Conservation (phyloP, 2,797 vertebrate genomes). For the Oceanodroma leucorhoa region DNA sequence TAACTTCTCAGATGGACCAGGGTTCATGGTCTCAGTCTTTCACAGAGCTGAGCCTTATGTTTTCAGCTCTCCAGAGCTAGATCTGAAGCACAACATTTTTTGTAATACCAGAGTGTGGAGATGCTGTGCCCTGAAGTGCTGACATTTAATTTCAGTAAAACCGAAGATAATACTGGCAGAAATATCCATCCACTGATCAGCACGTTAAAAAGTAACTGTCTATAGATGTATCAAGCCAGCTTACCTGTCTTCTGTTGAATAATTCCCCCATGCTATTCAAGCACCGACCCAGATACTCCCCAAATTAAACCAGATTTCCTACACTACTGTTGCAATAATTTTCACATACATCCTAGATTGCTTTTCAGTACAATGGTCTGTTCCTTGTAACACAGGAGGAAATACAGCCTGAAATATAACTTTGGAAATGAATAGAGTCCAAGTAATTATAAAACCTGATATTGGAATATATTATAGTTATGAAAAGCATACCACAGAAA, state of each 20-base stretch:
- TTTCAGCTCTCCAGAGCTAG: not conserved
- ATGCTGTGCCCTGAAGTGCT: not conserved
- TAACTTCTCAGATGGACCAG: not conserved
- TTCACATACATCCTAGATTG: not conserved
- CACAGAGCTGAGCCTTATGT: not conserved
- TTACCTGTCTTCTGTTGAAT: not conserved
- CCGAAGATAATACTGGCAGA: not conserved
- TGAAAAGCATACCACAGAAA: slow-evolving; percentile 17
- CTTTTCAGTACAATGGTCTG: slow-evolving; percentile 6
- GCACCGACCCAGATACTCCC: not conserved
- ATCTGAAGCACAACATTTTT: not conserved
- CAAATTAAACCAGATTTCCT: not conserved
- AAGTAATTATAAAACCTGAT: slow-evolving; percentile 38
- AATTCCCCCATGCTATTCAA: not conserved
- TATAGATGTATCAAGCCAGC: not conserved
- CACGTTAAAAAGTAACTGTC: not conserved
- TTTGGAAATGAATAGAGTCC: slow-evolving; percentile 17
- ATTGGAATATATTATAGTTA: slow-evolving; percentile 7
- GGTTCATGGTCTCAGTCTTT: not conserved
- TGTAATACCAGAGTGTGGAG: not conserved
- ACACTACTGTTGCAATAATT: not conserved
- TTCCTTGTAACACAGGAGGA: not conserved
- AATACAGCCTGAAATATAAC: slow-evolving; percentile 23
- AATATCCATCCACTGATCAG: not conserved
- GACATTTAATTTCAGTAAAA: not conserved